These are phyloP conservation scores for Colostygia pectinataria DNA, from an alignment of 2,888 invertebrate species.

Conservation along the genomic window DNA sequence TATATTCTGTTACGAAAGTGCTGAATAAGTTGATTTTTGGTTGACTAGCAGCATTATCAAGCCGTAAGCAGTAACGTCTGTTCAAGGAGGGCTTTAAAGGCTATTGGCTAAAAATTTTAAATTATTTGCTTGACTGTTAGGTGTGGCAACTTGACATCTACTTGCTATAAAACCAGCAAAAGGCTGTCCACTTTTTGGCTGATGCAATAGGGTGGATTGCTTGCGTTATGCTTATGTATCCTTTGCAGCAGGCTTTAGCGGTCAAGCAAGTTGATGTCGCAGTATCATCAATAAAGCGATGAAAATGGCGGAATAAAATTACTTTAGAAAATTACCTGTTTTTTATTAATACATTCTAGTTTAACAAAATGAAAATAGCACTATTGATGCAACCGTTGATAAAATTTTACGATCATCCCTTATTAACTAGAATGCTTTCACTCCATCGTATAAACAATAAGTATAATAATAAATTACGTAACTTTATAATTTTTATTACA, in stretches of 20 bases:
- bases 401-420: too few species aligned
- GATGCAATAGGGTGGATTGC: constrained; percentile 69
- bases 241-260: constrained; percentile 38
- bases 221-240: constrained; percentile 65
- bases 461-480: too few species aligned
- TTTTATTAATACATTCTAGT: constrained; percentile 7
- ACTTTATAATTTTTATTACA: too few species aligned
- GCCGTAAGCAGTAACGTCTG: constrained; percentile 17
- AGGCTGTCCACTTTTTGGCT: constrained; percentile 66
- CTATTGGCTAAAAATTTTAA: constrained; percentile 34
- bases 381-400: background rate
- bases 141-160: constrained; percentile 55
- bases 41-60: too few species aligned
- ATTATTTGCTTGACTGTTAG: constrained; percentile 42
- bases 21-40: too few species aligned
- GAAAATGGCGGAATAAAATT: too few species aligned
- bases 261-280: constrained; percentile 48
- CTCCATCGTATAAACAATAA: too few species aligned
- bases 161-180: constrained; percentile 51
- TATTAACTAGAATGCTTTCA: too few species aligned
- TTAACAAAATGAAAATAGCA: background rate
- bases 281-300: constrained; percentile 42
- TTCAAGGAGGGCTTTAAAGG: too few species aligned
- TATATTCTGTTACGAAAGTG: too few species aligned
- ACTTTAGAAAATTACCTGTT: constrained; percentile 39